Evolutionary conservation across 1,140 invertebrate genomes (phyloP).

Genomic region (Cotesia vestalis): DNA sequence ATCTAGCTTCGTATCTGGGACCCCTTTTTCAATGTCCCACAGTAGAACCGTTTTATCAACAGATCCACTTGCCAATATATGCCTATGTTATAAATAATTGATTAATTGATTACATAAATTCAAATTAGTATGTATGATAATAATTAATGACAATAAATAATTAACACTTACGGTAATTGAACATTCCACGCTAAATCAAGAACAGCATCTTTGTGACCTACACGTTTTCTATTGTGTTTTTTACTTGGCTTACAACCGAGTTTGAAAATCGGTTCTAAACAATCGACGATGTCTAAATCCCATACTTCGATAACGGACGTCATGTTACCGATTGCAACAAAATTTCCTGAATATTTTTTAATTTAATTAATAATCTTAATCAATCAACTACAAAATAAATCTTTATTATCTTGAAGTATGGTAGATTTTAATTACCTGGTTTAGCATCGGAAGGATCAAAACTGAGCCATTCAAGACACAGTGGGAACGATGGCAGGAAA

Average conservation of each 20-base stretch:
- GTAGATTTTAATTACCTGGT: constrained; percentile 65
- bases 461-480: constrained; percentile 92
- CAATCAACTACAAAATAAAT: background rate
- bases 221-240: constrained; percentile 73
- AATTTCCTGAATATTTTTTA: constrained; percentile 72
- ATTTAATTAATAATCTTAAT: constrained; percentile 22
- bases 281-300: constrained; percentile 94
- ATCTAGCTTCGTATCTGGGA: constrained; percentile 76
- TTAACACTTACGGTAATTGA: constrained; percentile 65
- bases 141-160: background rate
- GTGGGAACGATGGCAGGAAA: constrained; percentile 84
- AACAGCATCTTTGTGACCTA: constrained; percentile 91
- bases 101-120: constrained; percentile 19
- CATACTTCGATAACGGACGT: constrained; percentile 91
- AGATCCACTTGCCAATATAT: constrained; percentile 90
- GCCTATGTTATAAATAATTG: constrained; percentile 66
- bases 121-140: background rate
- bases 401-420: constrained; percentile 1
- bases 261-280: constrained; percentile 84
- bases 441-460: constrained; percentile 76
- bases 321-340: constrained; percentile 92
- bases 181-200: constrained; percentile 91
- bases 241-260: constrained; percentile 82
- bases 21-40: constrained; percentile 89
- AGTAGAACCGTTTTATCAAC: constrained; percentile 88